Evolutionary conservation across 2,888 invertebrate genomes (phyloP).

Genomic region (Tetanocera ferruginea): DNA sequence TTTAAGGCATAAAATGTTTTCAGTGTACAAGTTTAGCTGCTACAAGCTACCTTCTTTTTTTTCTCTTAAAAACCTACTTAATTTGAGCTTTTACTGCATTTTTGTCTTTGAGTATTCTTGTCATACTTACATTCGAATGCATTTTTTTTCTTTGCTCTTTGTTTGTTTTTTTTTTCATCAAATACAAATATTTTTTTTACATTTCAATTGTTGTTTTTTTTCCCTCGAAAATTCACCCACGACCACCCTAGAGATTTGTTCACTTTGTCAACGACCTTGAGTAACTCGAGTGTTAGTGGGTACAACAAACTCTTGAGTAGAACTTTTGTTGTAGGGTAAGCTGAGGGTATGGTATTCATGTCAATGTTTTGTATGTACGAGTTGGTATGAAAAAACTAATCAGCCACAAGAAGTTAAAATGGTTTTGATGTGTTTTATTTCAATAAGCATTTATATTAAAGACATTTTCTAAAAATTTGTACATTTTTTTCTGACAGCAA

Average conservation of each 20-base stretch:
- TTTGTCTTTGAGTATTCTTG: constrained; percentile 11
- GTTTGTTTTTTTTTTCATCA: no score
- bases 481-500: no score
- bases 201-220: no score
- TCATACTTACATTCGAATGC: constrained; percentile 23
- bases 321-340: no score
- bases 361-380: no score
- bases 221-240: neutral
- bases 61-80: neutral
- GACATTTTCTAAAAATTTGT: no score
- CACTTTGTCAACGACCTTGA: constrained; percentile 50
- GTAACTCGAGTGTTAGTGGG: constrained; percentile 5
- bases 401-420: neutral
- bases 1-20: no score
- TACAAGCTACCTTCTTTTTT: no score
- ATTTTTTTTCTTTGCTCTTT: no score
- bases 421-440: neutral
- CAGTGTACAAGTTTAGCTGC: no score
- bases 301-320: neutral
- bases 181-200: no score
- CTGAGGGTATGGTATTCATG: no score
- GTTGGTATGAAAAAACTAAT: neutral
- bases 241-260: neutral
- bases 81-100: constrained; percentile 5
- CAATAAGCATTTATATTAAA: neutral